Base-by-base conservation (phyloP, 2,888 invertebrate genomes). In the Zaprionus bogoriensis region DNA sequence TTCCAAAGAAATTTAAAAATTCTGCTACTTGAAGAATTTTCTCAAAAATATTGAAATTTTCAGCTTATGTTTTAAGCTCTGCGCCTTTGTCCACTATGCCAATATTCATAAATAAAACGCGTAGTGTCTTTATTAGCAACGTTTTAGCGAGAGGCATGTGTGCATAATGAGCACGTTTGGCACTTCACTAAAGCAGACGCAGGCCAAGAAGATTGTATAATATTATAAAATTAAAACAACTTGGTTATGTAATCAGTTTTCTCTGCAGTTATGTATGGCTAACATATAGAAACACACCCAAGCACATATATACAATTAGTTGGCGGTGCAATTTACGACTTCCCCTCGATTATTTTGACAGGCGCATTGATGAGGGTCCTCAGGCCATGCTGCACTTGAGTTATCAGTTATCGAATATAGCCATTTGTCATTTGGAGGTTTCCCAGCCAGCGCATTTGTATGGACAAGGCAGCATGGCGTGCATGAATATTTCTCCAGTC, bases 261-360 rank as follows among this genome's bases (percentile, higher is more conserved):
- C 6, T 14, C 7, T 3, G 32, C 7, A 17, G 9, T 6, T 36
- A 36, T 36, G 3, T 14, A 30, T 4, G 0, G 14, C 6, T 14
- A 2, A 28, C 9, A 14, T 4, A 5, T 30, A 30, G 0, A 10
- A 1, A 28, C 4, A 10, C 12, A 10, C 30, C 30, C 30, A 10
- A 12, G 12, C 5, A n/a, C 4, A n/a, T 19, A 20, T 28, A 30
- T 14, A 12, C 47, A 42, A 32, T 45, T 65, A 22, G 58, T 70
- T 73, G 54, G 20, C 48, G 44, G 5, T 28, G 12, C 23, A 74
- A 80, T 77, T 81, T 87, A 81, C 32, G 79, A 81, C 85, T 81
- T 87, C 87, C 81, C 62, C 52, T 48, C 55, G 57, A 74, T 42
- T 80, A 67, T 84, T 80, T 67, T 84, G 87, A 87, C 81, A 77